Evolutionary conservation across 2,113 vertebrate genomes (phyloP), one percentile per base, ranked within the genome.

Genomic region (Haplochromis vanheusdeni): DNA sequence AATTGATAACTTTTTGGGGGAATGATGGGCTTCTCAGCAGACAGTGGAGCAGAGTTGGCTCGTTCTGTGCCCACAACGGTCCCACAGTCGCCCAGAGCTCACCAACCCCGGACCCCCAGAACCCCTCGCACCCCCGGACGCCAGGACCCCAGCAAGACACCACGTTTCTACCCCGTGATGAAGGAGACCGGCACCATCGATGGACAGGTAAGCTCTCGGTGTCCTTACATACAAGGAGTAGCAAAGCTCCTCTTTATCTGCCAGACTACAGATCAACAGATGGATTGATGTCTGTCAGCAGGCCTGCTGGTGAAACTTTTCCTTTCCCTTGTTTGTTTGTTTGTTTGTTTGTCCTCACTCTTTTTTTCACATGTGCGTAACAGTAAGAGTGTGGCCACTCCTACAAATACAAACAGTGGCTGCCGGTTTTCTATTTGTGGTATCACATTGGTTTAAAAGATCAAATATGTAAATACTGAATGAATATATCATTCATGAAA

Each of bases 141-240:
- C 9, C 97, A 98, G 91, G 97, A 98, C 96, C 97, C 97, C 81
- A 97, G 84, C 89, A 98, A 97, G 97, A 97, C 97, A 3, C 97
- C 97, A 1, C 97, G 98, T 40, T 99, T 99, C 94, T 99, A 98
- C 92, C 97, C 98, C 35, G 98, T 99, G 56, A 97, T 99, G 87
- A 99, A 99, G 94, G 98, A 98, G 92, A 95, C 96, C 33, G 96
- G 92, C 84, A 89, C 93, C 81, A 89, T 97, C 23, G 97, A 98
- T 51, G 81, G 94, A 51, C 96, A 97, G 97, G 97, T 98, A 96
- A 81, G 84, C 31, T 12, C 28, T n/a, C 1, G 0, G 2, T 58
- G 9, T 77, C 23, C 37, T 1, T 17, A 47, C 14, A 28, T 75
- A 47, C 21, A 75, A 1, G 23, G 14, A 19, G 9, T 28, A 75